phyloP scores from a whole-genome alignment of 2,888 invertebrate genomes.

The Leucophenga maculata region DNA sequence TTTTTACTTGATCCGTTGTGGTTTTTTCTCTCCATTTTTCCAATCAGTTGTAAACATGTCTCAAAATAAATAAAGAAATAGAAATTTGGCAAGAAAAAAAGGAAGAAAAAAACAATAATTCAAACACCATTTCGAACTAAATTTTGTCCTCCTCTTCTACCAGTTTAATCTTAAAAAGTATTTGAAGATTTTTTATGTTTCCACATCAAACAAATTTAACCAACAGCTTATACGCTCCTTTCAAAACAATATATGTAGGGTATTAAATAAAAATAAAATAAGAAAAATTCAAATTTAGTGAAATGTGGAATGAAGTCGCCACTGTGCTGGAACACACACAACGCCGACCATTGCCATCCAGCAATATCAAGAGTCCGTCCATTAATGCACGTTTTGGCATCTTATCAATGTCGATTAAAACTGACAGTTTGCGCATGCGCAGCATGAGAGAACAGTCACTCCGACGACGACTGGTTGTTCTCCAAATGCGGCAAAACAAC shows the following conservation, averaged over 20 bases:
- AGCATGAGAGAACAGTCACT: slow-evolving; percentile 6
- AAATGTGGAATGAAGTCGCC: neutral
- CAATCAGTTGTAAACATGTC: too few relatives aligned
- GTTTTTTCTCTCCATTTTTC: too few relatives aligned
- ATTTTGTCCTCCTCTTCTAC: too few relatives aligned
- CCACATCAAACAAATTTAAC: too few relatives aligned
- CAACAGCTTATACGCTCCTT: slow-evolving; percentile 8
- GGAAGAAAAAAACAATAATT: too few relatives aligned
- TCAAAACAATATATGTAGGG: slow-evolving; percentile 16
- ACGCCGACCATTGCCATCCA: slow-evolving; percentile 17
- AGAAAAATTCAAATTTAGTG: neutral
- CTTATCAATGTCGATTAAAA: slow-evolving; percentile 61
- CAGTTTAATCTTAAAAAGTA: too few relatives aligned
- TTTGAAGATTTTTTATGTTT: too few relatives aligned
- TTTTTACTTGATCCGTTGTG: too few relatives aligned
- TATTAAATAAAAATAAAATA: neutral
- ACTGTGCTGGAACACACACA: slow-evolving; percentile 19
- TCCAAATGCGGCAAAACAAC: neutral
- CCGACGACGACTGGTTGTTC: neutral
- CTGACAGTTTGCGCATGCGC: slow-evolving; percentile 46
- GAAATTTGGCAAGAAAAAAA: too few relatives aligned
- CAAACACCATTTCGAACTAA: too few relatives aligned
- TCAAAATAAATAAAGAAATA: too few relatives aligned
- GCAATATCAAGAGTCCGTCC: neutral
- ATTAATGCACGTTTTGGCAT: slow-evolving; percentile 34